These are phyloP conservation scores for Oreonectes daqikongensis DNA, from an alignment of 2,797 vertebrate genomes.

Conservation along the genomic window DNA sequence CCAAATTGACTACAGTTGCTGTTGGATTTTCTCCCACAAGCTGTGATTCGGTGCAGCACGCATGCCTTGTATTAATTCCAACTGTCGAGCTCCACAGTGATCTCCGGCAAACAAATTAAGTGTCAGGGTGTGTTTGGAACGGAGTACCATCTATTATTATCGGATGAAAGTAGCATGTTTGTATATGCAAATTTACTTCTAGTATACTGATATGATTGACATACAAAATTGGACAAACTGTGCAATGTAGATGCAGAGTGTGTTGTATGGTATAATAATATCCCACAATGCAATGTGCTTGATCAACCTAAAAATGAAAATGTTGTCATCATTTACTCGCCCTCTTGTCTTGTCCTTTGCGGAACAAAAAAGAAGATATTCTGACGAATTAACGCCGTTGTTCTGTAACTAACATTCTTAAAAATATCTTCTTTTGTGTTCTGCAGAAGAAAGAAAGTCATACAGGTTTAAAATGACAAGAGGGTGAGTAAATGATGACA, in stretches of 20 bases:
- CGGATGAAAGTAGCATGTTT: background rate
- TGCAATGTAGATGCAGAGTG: background rate
- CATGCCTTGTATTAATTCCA: conserved; percentile 9
- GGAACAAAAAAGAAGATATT: too few relatives aligned
- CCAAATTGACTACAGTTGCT: conserved; percentile 30
- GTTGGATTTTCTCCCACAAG: conserved; percentile 20
- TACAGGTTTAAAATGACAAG: too few relatives aligned
- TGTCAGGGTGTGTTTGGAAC: conserved; percentile 5
- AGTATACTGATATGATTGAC: background rate
- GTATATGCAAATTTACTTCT: background rate
- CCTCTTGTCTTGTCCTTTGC: too few relatives aligned
- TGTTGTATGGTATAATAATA: background rate
- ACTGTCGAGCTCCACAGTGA: conserved; percentile 9
- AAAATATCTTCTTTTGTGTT: too few relatives aligned
- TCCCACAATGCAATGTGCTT: background rate
- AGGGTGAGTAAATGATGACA: too few relatives aligned
- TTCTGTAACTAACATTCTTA: too few relatives aligned
- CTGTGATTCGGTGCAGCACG: conserved; percentile 25
- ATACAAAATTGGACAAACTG: background rate
- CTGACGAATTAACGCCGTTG: too few relatives aligned
- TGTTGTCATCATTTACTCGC: too few relatives aligned
- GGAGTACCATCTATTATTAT: conserved; percentile 7
- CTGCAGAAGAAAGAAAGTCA: too few relatives aligned
- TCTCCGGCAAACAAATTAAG: conserved; percentile 32
- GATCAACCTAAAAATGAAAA: too few relatives aligned